Base-by-base conservation (phyloP, 1,140 invertebrate species). In the Trigoniulus corallinus region DNA sequence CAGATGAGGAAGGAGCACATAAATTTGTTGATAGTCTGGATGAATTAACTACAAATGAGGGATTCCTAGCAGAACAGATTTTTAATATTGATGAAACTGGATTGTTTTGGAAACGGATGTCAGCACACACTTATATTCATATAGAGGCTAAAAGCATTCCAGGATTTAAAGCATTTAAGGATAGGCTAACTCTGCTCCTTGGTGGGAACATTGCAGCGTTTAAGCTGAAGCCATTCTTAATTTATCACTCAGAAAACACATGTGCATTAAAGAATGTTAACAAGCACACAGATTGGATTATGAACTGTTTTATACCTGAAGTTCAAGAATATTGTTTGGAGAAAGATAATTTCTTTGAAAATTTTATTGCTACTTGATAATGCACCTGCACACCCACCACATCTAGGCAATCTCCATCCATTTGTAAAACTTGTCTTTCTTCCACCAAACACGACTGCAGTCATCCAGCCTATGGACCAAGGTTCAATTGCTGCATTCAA, bases 31-130 rank as follows among this genome's bases (percentile, higher is more conserved):
- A 54, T 52, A 56, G 63, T 50, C 58, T 70, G 42, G 58, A 62
- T 57, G 52, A 56, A 52, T 58, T 66, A 34, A 64, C 68, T 52
- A 51, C 61, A 52, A 56, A 65, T 57, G 59, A 58, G 50, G 61
- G 56, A 37, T 68, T 65, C 55, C 54, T 51, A 18, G 56, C 61
- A 2, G 47, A 67, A 39, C 44, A 48, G 24, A 29, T 59, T 3
- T 58, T 59, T 43, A n/a, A n/a, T n/a, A n/a, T n/a, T n/a, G n/a
- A n/a, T n/a, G n/a, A n/a, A n/a, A n/a, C n/a, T n/a, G n/a, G 56
- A 10, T 45, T 60, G 0, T 58, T 55, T 44, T 58, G 54, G 57
- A 60, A 58, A 44, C 53, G 44, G 47, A 51, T 58, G 50, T 52
- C 55, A 22, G 24, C 25, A 3, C 13, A 52, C 34, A 58, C 59